A percentile compares a stretch with the other conserved stretches of the same genome.
phyloP scores from a whole-genome alignment of 2,113 vertebrate species.

The Grammomys surdaster region DNA sequence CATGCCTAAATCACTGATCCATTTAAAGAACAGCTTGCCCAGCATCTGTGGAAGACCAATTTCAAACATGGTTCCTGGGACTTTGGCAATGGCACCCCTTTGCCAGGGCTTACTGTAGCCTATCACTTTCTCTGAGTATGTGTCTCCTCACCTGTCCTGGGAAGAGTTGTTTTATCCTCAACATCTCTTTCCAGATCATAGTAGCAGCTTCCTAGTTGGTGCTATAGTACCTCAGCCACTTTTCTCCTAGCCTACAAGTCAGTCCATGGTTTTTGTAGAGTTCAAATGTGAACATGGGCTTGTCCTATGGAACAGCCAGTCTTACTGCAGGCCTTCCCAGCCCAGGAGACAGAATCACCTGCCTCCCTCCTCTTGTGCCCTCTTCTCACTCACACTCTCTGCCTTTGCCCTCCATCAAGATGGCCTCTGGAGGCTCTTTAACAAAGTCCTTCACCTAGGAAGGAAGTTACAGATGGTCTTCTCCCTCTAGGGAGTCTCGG shows the following conservation, averaged over 20 bases:
- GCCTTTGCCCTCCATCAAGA: too few relatives aligned
- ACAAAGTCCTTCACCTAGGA: neutral
- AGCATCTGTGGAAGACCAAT: neutral
- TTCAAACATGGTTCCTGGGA: neutral
- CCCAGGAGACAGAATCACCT: accelerated
- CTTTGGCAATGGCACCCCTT: neutral
- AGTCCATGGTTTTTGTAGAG: neutral
- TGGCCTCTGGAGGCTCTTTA: neutral
- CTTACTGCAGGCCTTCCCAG: neutral
- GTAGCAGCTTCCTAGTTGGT: neutral
- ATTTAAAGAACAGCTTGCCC: neutral
- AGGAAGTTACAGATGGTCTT: too few relatives aligned
- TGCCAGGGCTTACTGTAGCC: neutral
- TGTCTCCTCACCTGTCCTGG: neutral
- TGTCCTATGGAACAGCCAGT: neutral
- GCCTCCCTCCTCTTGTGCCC: neutral
- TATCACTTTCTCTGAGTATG: neutral
- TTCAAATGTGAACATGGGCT: neutral
- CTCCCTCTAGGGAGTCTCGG: neutral
- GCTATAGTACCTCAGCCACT: neutral
- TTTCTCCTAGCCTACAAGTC: neutral
- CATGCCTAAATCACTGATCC: neutral
- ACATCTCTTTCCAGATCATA: neutral
- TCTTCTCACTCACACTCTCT: accelerated
- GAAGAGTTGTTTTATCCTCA: too few relatives aligned